phyloP scores from a whole-genome alignment of 2,113 vertebrate species.

The Oreochromis tanganicae region DNA sequence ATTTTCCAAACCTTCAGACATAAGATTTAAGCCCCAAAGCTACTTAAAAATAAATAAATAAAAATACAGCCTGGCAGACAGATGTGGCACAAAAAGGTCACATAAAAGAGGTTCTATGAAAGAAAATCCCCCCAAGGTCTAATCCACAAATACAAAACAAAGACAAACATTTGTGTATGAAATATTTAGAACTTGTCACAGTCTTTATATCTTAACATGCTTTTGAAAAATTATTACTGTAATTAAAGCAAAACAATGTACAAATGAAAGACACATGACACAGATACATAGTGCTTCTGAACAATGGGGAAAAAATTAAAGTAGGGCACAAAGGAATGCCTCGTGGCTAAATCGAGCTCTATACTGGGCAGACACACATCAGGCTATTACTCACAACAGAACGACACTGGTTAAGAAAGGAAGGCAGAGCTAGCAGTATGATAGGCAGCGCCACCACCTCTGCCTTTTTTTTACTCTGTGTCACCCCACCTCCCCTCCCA shows the following conservation, averaged over 20 bases:
- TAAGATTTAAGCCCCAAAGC: background rate
- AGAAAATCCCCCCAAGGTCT: constrained; percentile 18
- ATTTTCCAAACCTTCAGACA: background rate
- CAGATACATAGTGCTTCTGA: background rate
- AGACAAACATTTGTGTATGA: constrained; percentile 1
- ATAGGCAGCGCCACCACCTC: background rate
- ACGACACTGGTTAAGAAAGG: constrained; percentile 27
- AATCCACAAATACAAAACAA: constrained; percentile 15
- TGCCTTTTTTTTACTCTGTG: background rate
- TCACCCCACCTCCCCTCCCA: constrained; percentile 1
- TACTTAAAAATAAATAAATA: background rate
- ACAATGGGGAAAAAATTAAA: constrained; percentile 1
- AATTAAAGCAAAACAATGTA: background rate
- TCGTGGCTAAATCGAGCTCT: constrained; percentile 11
- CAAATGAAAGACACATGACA: background rate
- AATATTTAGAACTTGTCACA: background rate
- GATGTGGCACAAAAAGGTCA: constrained; percentile 19
- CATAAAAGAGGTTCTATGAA: constrained; percentile 9
- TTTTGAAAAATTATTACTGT: background rate
- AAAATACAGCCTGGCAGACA: constrained; percentile 1
- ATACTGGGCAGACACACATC: constrained; percentile 20
- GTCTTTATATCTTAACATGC: background rate
- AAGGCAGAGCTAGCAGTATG: constrained; percentile 25
- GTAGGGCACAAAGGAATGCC: constrained; percentile 27
- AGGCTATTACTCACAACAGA: constrained; percentile 11